Percentiles rank a stretch among this genome's conserved stretches.
Conservation (phyloP, 2,113 vertebrate genomes). For the Brachypteracias leptosomus region DNA sequence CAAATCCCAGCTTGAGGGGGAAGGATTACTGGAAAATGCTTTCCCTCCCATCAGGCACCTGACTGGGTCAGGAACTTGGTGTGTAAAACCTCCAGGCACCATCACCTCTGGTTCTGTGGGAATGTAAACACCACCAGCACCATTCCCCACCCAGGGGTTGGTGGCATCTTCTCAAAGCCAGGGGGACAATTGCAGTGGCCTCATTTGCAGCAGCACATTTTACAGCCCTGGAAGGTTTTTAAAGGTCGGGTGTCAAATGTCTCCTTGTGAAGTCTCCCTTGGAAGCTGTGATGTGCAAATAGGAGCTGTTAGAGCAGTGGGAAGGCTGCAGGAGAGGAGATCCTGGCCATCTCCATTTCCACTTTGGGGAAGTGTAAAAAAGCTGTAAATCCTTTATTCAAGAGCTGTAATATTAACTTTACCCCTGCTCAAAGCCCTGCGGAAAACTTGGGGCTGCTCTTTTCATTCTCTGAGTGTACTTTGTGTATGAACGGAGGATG, state of each 20-base stretch:
- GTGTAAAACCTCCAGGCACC: neutral
- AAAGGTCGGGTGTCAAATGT: neutral
- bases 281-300: constrained; percentile 56
- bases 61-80: neutral
- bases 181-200: neutral
- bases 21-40: neutral
- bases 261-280: neutral
- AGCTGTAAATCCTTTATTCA: neutral
- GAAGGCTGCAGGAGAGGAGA: neutral
- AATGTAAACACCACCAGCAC: neutral
- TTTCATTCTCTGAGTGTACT: neutral
- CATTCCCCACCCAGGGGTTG: rapidly evolving
- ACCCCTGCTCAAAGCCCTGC: neutral
- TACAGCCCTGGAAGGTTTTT: constrained; percentile 11
- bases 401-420: neutral
- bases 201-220: neutral
- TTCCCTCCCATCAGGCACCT: neutral
- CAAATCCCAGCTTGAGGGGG: neutral
- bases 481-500: neutral
- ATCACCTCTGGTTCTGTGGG: neutral
- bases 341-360: neutral
- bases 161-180: neutral
- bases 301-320: neutral
- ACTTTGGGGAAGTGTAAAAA: neutral
- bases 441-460: neutral